These are phyloP conservation scores for Drosophila aldrichi DNA, from an alignment of 2,888 invertebrate genomes.

Conservation along the genomic window DNA sequence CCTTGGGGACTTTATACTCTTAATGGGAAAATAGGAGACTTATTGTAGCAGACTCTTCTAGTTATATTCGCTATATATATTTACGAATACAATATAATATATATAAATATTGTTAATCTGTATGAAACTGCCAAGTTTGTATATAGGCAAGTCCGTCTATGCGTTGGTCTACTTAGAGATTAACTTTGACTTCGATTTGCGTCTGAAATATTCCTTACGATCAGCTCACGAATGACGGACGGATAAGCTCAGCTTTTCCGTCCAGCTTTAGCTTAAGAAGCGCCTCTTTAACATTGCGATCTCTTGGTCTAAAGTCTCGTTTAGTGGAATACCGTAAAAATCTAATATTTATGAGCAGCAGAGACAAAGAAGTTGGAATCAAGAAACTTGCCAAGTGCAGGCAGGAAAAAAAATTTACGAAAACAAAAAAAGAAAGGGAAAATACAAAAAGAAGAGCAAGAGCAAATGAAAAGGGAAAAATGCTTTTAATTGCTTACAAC, in stretches of 20 bases:
- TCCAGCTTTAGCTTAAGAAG: background rate
- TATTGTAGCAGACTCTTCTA: too few species aligned
- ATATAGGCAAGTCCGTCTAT: too few species aligned
- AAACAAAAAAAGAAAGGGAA: conserved; percentile 9
- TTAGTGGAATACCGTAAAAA: conserved; percentile 22
- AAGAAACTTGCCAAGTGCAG: conserved; percentile 21
- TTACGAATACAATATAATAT: too few species aligned
- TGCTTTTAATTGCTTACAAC: conserved; percentile 56
- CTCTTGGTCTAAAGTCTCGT: background rate
- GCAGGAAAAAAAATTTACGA: conserved; percentile 6
- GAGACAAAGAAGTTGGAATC: conserved; percentile 11
- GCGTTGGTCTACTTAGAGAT: background rate
- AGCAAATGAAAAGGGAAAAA: conserved; percentile 26
- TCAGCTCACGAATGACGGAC: background rate
- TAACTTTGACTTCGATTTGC: background rate
- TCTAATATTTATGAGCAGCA: conserved; percentile 61
- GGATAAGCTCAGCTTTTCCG: background rate
- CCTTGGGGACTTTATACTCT: too few species aligned
- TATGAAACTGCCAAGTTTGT: too few species aligned
- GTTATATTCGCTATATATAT: too few species aligned
- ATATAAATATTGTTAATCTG: too few species aligned
- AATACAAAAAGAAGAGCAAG: conserved; percentile 14
- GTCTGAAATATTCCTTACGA: too few species aligned
- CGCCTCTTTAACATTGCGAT: background rate
- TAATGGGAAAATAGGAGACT: too few species aligned